A percentile compares a stretch with the other conserved stretches of the same genome.
Conservation (phyloP, 2,797 vertebrate genomes). For the Crocodylus rhombifer region DNA sequence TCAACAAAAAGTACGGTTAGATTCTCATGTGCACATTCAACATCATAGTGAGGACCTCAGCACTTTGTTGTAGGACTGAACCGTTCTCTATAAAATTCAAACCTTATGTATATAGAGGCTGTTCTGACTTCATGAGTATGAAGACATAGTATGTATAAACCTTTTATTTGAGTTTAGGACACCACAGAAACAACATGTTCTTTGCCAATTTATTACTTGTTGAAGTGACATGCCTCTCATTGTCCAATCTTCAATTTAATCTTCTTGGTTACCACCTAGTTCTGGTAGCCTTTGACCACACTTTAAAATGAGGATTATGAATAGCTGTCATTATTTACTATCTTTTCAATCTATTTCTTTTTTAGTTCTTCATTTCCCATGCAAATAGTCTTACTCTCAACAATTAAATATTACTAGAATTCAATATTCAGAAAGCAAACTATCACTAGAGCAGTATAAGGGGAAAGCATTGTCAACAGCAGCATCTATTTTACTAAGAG, state of each 20-base stretch:
- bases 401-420: background rate
- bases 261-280: background rate
- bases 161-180: background rate
- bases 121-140: background rate
- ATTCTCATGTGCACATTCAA: too few species aligned
- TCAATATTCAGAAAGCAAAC: background rate
- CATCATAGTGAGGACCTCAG: background rate
- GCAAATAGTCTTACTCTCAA: background rate
- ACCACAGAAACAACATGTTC: background rate
- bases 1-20: too few species aligned
- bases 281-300: background rate
- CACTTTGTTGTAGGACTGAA: background rate
- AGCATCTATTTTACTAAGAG: background rate
- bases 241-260: background rate
- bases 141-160: background rate
- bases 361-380: background rate
- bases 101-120: background rate
- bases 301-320: background rate
- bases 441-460: background rate
- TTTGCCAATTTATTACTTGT: background rate
- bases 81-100: background rate
- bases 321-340: background rate
- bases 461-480: rapidly evolving
- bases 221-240: background rate
- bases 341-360: background rate